These are phyloP conservation scores for Borostomias antarcticus DNA, from an alignment of 2,797 vertebrate genomes.

Conservation along the genomic window DNA sequence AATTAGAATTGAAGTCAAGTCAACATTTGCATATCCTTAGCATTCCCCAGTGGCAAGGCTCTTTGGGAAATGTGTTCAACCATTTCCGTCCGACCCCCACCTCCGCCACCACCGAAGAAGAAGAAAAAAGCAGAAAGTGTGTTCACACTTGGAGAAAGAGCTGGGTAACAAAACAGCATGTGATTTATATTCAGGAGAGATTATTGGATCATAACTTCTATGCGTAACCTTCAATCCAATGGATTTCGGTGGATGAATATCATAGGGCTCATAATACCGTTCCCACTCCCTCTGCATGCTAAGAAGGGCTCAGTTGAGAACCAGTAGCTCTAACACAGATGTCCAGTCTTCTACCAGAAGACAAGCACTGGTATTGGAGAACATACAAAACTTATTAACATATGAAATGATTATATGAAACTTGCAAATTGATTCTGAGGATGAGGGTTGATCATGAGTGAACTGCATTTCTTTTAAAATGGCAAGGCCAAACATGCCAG, in stretches of 20 bases:
- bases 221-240: conserved; percentile 56
- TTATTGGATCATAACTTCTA: conserved; percentile 61
- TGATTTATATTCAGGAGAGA: conserved; percentile 66
- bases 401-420: too few species aligned
- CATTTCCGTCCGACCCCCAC: too few species aligned
- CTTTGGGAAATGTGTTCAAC: conserved; percentile 18
- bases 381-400: too few species aligned
- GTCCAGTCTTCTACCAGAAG: not conserved
- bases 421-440: not conserved
- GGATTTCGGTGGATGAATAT: conserved; percentile 66
- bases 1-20: conserved; percentile 22
- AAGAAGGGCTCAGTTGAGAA: conserved; percentile 51
- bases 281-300: conserved; percentile 41
- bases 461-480: not conserved
- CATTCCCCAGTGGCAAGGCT: conserved; percentile 24
- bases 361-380: not conserved
- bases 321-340: not conserved
- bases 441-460: not conserved
- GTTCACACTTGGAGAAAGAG: conserved; percentile 21
- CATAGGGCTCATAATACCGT: conserved; percentile 66
- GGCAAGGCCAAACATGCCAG: not conserved
- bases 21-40: conserved; percentile 49
- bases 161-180: conserved; percentile 45
- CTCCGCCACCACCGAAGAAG: conserved; percentile 5
- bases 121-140: conserved; percentile 26